Conservation (phyloP, 2,113 vertebrate genomes). For the Oncorhynchus kisutch region DNA sequence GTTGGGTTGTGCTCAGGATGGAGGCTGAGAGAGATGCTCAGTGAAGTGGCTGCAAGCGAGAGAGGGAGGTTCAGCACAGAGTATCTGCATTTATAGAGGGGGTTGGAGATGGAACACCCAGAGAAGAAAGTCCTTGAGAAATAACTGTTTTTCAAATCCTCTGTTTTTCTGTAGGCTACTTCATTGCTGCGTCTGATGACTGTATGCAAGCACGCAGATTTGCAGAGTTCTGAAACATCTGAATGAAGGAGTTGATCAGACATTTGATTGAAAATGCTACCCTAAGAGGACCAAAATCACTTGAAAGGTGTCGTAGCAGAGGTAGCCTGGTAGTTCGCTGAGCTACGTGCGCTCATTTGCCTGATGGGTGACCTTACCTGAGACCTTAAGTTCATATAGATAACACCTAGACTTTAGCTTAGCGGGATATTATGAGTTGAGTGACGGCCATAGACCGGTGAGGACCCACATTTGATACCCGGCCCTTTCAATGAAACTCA, state of each 20-base stretch:
- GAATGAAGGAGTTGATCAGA: too few species aligned
- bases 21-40: background rate
- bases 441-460: background rate
- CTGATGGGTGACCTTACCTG: too few species aligned
- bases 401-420: background rate
- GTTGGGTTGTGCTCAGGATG: background rate
- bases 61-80: background rate
- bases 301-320: too few species aligned
- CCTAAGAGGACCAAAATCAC: too few species aligned
- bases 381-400: background rate
- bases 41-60: background rate
- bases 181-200: background rate
- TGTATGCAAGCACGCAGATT: background rate
- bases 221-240: too few species aligned
- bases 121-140: background rate
- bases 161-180: background rate
- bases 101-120: background rate
- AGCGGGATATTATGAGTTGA: background rate
- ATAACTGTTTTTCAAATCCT: background rate
- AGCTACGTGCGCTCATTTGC: too few species aligned
- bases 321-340: too few species aligned
- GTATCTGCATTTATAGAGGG: background rate
- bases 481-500: too few species aligned
- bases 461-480: background rate
- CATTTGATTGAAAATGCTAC: too few species aligned